phyloP scores from a whole-genome alignment of 2,888 invertebrate species.

The Diplolepis rosae region DNA sequence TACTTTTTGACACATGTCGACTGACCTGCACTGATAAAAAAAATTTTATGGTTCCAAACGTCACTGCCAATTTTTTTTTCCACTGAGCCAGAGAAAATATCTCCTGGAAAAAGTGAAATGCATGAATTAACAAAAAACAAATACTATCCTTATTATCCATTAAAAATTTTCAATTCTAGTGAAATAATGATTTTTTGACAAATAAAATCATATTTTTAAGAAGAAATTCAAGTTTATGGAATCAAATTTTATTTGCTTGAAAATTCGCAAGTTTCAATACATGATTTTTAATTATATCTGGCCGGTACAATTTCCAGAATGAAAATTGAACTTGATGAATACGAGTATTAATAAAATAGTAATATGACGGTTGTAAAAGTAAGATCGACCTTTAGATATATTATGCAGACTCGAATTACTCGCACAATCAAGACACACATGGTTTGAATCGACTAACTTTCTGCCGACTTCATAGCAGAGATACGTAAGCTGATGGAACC shows the following conservation, averaged over 20 bases:
- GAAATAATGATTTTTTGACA: no score
- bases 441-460: constrained; percentile 83
- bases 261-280: no score
- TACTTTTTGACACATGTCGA: constrained; percentile 23
- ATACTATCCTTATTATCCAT: no score
- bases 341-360: background rate
- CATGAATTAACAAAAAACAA: background rate
- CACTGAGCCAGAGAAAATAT: background rate
- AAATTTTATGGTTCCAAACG: constrained; percentile 14
- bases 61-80: background rate
- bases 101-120: background rate
- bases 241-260: background rate
- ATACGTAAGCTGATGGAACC: constrained; percentile 74
- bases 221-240: background rate
- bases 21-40: constrained; percentile 26
- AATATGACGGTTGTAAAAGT: background rate
- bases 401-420: background rate
- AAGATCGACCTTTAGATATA: background rate
- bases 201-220: background rate
- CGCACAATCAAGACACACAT: constrained; percentile 86
- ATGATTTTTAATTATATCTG: background rate
- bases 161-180: no score
- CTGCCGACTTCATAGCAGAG: constrained; percentile 82
- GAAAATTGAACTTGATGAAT: background rate
- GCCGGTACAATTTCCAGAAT: background rate